Conservation (phyloP, 35 echinoderm and acorn worm species). For the Heliocidaris tuberculata region DNA sequence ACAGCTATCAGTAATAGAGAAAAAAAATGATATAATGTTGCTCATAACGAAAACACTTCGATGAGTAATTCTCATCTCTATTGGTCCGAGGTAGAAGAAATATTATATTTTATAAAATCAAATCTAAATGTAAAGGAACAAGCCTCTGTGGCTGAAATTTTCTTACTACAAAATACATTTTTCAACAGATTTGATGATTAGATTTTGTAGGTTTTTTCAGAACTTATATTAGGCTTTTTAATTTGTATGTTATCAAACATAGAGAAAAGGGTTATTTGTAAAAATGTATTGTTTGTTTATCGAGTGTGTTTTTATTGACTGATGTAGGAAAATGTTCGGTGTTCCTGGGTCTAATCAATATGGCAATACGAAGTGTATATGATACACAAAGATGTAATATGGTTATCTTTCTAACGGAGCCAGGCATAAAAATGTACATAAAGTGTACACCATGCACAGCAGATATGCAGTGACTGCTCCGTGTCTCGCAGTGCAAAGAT, state of each 20-base stretch:
- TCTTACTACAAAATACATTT: not conserved
- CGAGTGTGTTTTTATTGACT: not conserved
- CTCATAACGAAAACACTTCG: not conserved
- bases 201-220: not conserved
- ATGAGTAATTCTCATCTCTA: not conserved
- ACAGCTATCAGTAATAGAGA: too few species aligned
- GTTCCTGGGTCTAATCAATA: not conserved
- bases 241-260: not conserved
- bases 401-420: not conserved
- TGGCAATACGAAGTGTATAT: not conserved
- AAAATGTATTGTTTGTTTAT: not conserved
- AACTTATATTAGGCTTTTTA: not conserved
- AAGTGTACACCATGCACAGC: not conserved
- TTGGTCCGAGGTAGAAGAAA: not conserved
- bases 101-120: not conserved
- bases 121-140: not conserved
- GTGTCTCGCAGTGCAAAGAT: not conserved
- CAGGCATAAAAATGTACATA: slow-evolving; percentile 8
- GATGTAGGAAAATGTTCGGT: not conserved
- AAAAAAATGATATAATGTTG: not conserved
- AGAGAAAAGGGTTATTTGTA: not conserved
- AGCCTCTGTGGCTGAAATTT: not conserved
- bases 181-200: not conserved
- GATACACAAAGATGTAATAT: too few species aligned
- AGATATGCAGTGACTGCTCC: not conserved